Evolutionary conservation across 2,888 invertebrate genomes (phyloP).

Genomic region (Pseudococcus longispinus): DNA sequence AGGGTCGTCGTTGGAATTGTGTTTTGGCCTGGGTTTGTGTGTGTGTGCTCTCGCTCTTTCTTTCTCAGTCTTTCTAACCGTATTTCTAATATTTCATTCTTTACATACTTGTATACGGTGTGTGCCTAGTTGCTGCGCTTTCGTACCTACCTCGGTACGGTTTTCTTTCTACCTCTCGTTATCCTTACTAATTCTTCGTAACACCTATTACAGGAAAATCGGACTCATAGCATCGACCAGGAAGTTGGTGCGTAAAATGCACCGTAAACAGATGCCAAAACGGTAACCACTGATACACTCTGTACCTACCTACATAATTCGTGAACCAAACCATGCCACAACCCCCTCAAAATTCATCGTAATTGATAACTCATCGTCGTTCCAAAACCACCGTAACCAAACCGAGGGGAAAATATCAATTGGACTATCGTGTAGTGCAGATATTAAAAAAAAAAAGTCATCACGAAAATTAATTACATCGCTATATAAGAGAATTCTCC

Average conservation of each 20-base stretch:
- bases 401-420: background rate
- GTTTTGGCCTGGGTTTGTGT: conserved; percentile 8
- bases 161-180: background rate
- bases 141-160: background rate
- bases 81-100: background rate
- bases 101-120: background rate
- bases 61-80: background rate
- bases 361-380: background rate
- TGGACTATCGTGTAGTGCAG: background rate
- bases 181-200: background rate
- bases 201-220: conserved; percentile 29
- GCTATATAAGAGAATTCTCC: background rate
- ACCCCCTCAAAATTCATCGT: background rate
- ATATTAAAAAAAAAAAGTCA: conserved; percentile 11
- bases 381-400: no score
- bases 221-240: conserved; percentile 30
- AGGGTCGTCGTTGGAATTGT: background rate
- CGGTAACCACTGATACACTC: background rate
- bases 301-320: background rate
- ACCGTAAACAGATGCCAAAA: conserved; percentile 40
- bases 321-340: background rate
- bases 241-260: conserved; percentile 43
- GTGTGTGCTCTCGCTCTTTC: background rate
- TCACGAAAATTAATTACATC: conserved; percentile 7
- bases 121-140: background rate